These are phyloP conservation scores for Capreolus pygargus DNA, from an alignment of 2,113 vertebrate genomes.

Conservation along the genomic window DNA sequence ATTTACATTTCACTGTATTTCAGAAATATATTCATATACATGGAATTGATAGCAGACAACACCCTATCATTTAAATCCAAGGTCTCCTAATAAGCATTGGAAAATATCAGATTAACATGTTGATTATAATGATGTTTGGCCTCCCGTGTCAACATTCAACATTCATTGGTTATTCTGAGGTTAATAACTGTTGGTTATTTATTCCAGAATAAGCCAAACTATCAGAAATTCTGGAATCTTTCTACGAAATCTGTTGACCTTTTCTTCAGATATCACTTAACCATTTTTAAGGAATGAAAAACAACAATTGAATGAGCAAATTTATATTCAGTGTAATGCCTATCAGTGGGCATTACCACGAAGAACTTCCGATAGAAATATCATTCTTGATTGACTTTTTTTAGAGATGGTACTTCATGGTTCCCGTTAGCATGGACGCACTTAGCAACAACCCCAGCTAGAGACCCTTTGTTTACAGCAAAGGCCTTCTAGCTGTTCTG, in stretches of 20 bases:
- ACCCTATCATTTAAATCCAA: slow-evolving; percentile 21
- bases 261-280: not conserved
- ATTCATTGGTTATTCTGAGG: not conserved
- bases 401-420: not conserved
- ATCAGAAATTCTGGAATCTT: not conserved
- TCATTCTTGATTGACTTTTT: not conserved
- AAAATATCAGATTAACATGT: slow-evolving; percentile 18
- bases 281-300: not conserved
- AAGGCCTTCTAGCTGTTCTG: not conserved
- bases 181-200: not conserved
- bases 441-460: not conserved
- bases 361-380: not conserved
- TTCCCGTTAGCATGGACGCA: too few relatives aligned
- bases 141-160: slow-evolving; percentile 37
- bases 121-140: slow-evolving; percentile 26
- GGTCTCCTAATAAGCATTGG: slow-evolving; percentile 48
- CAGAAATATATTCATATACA: not conserved
- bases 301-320: not conserved
- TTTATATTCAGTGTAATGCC: not conserved
- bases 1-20: slow-evolving; percentile 40
- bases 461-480: not conserved
- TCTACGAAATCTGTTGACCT: not conserved
- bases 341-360: not conserved
- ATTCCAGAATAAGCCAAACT: not conserved
- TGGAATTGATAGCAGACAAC: slow-evolving; percentile 15